These are phyloP conservation scores for Atta colombica DNA, from an alignment of 1,140 invertebrate genomes.

Conservation along the genomic window DNA sequence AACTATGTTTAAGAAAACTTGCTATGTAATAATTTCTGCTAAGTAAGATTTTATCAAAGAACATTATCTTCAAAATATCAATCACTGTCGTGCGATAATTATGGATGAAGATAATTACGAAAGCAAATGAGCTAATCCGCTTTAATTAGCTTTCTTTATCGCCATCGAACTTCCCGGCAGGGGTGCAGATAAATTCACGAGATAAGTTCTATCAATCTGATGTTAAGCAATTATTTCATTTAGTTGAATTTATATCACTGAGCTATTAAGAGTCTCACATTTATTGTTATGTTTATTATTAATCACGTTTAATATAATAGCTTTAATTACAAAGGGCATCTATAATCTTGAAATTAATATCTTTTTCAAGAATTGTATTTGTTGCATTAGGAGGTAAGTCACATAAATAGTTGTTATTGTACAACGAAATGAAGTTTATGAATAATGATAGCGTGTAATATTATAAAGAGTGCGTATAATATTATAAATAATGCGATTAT, in stretches of 20 bases:
- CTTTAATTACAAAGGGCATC: neutral
- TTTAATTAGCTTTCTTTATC: constrained; percentile 40
- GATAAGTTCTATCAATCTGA: constrained; percentile 3
- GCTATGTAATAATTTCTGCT: neutral
- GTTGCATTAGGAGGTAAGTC: neutral
- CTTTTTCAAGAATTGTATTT: neutral
- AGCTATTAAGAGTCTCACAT: neutral
- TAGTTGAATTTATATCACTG: neutral
- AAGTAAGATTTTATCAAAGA: neutral
- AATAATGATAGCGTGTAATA: constrained; percentile 1
- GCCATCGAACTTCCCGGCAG: constrained; percentile 6
- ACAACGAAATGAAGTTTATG: neutral
- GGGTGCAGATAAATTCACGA: constrained; percentile 20
- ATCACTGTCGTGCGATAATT: neutral
- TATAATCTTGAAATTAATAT: neutral
- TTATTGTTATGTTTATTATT: neutral
- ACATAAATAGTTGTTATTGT: neutral
- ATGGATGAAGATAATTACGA: constrained; percentile 5
- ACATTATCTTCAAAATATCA: constrained; percentile 26
- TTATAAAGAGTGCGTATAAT: neutral
- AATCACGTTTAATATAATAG: neutral
- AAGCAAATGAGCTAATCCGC: constrained; percentile 21
- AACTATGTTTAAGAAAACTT: neutral
- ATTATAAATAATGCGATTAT: neutral
- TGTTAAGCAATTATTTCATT: constrained; percentile 26